Evolutionary conservation across 1,140 invertebrate species (phyloP).

Genomic region (Saxidomus purpurata): DNA sequence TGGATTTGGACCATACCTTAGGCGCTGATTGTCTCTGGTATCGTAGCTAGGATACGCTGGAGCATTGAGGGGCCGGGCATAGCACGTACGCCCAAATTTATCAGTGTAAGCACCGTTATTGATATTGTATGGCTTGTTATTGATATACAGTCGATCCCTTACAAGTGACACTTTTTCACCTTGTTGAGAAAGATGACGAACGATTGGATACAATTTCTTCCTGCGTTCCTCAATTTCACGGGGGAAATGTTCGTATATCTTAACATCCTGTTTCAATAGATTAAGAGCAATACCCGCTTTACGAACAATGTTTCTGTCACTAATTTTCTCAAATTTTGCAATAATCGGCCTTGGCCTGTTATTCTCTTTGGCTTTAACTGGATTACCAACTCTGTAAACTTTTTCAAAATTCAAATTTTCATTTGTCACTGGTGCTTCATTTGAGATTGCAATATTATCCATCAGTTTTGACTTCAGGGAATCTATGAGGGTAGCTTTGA

Average conservation of each 20-base stretch:
- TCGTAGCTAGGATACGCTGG: not conserved
- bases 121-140: not conserved
- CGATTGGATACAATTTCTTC: not conserved
- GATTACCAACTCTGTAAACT: not conserved
- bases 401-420: constrained; percentile 12
- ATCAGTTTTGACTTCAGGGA: not conserved
- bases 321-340: not conserved
- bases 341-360: not conserved
- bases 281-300: not conserved
- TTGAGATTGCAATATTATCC: not conserved
- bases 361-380: not conserved
- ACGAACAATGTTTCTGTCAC: constrained; percentile 1
- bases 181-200: not conserved
- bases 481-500: not conserved
- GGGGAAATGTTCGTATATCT: constrained; percentile 16
- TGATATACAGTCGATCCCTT: constrained; percentile 11
- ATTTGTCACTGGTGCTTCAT: not conserved
- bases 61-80: not conserved
- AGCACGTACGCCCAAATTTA: not conserved
- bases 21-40: not conserved
- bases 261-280: not conserved
- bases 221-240: constrained; percentile 1
- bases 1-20: too few species aligned
- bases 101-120: not conserved
- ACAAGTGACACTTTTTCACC: not conserved